Percentiles rank a stretch among this genome's conserved stretches.
These are phyloP conservation scores for Gymnoscopelus microlampas DNA, from an alignment of 2,797 vertebrate genomes.

Conservation along the genomic window DNA sequence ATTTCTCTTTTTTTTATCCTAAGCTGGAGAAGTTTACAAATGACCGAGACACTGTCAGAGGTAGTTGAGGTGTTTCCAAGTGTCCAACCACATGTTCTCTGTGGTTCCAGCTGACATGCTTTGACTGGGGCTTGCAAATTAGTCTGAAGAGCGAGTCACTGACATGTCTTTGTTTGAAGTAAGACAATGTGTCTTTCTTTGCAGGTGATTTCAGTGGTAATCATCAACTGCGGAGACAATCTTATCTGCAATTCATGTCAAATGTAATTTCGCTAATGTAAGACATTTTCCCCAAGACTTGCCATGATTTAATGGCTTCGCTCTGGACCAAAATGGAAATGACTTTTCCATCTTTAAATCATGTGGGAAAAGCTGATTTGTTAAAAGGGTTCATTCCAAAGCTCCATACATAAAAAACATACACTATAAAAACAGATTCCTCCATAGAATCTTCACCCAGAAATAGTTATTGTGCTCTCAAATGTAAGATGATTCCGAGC, in stretches of 20 bases:
- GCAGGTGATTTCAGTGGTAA: conserved; percentile 3
- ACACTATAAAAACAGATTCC: no score
- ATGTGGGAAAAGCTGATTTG: no score
- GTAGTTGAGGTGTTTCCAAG: conserved; percentile 22
- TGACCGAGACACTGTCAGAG: conserved; percentile 26
- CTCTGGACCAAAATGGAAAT: conserved; percentile 4
- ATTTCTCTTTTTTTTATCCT: conserved; percentile 26
- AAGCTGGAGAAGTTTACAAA: conserved; percentile 17
- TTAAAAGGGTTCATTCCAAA: no score
- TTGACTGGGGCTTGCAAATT: background rate
- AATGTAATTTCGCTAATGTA: no score
- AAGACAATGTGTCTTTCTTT: conserved; percentile 15
- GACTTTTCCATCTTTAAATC: conserved; percentile 10
- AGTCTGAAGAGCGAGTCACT: background rate
- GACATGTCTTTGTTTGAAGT: conserved; percentile 7
- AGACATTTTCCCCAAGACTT: no score
- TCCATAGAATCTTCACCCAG: no score
- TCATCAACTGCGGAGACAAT: background rate
- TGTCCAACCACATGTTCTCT: conserved; percentile 33
- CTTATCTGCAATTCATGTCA: background rate
- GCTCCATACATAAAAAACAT: no score
- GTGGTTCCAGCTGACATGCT: conserved; percentile 24
- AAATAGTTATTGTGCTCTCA: no score
- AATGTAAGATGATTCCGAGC: background rate
- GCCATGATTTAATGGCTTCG: conserved; percentile 15